phyloP scores from a whole-genome alignment of 37 sponge, comb jelly and placozoan genomes.

The Eunapius fragilis region DNA sequence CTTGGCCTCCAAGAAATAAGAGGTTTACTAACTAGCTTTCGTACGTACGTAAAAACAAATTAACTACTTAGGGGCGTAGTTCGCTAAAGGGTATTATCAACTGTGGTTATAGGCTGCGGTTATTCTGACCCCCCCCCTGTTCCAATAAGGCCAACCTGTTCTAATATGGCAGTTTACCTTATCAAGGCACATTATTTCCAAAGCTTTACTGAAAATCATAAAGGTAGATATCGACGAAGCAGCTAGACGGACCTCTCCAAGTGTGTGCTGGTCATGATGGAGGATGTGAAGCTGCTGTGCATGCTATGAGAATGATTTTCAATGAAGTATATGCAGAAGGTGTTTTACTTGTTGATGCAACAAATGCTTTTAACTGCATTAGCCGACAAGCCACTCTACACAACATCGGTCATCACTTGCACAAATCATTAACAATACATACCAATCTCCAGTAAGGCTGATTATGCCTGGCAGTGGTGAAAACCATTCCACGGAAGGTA shows the following conservation, averaged over 20 bases:
- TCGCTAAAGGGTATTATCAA: no score
- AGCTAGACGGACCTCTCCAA: constrained; percentile 68
- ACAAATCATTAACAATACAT: constrained; percentile 34
- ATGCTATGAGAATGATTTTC: constrained; percentile 48
- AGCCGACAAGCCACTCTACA: constrained; percentile 61
- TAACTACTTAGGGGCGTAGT: no score
- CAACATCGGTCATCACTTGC: constrained; percentile 48
- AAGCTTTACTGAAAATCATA: constrained; percentile 32
- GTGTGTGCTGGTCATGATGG: constrained; percentile 69
- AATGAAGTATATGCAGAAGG: constrained; percentile 26
- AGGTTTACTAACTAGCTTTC: no score
- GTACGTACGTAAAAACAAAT: no score
- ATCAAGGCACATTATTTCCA: constrained; percentile 46
- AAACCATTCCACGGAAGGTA: no score
- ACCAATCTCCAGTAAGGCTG: constrained; percentile 18
- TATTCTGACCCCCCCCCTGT: no score
- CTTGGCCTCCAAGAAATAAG: no score
- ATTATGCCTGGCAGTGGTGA: no score
- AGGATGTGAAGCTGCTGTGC: constrained; percentile 67
- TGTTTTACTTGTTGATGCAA: constrained; percentile 65
- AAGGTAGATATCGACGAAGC: constrained; percentile 37
- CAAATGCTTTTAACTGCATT: constrained; percentile 66
- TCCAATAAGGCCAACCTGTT: no score
- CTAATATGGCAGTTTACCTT: no score
- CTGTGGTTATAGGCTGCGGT: no score